phyloP scores from a whole-genome alignment of 2,888 invertebrate genomes.

The Clusia tigrina region DNA sequence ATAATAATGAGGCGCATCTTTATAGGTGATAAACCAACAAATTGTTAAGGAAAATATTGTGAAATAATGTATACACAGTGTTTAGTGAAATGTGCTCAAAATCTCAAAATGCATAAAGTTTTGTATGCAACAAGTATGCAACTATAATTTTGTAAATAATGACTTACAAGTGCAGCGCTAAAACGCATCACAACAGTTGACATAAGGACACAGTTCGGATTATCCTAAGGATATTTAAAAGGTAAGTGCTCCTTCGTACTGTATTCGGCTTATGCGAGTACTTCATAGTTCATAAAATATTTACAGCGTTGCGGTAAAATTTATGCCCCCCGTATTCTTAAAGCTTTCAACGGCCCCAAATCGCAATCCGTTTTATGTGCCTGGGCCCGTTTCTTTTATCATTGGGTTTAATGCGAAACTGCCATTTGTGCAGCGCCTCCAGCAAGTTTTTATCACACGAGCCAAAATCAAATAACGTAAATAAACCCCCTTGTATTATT shows the following conservation, averaged over 20 bases:
- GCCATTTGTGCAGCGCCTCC: background rate
- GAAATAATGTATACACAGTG: background rate
- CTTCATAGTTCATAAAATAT: too few species aligned
- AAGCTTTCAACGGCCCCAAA: too few species aligned
- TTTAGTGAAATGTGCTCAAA: background rate
- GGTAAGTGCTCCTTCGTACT: conserved; percentile 39
- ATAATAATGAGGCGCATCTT: too few species aligned
- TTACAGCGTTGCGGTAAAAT: too few species aligned
- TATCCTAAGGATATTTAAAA: conserved; percentile 37
- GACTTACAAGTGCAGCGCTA: conserved; percentile 24
- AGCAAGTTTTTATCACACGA: background rate
- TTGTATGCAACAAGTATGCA: conserved; percentile 12
- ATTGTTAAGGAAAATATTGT: background rate
- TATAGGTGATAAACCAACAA: background rate
- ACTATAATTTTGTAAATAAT: conserved; percentile 26
- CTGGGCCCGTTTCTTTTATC: background rate
- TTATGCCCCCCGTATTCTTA: too few species aligned
- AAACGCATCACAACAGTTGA: conserved; percentile 34
- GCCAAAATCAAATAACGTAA: too few species aligned
- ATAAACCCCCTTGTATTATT: background rate
- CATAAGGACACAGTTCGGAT: conserved; percentile 41
- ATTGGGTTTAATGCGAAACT: background rate
- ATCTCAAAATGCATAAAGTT: background rate
- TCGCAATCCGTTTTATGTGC: too few species aligned
- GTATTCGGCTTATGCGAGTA: too few species aligned